phyloP scores from a whole-genome alignment of 2,888 invertebrate genomes.

The Noctua fimbriata region DNA sequence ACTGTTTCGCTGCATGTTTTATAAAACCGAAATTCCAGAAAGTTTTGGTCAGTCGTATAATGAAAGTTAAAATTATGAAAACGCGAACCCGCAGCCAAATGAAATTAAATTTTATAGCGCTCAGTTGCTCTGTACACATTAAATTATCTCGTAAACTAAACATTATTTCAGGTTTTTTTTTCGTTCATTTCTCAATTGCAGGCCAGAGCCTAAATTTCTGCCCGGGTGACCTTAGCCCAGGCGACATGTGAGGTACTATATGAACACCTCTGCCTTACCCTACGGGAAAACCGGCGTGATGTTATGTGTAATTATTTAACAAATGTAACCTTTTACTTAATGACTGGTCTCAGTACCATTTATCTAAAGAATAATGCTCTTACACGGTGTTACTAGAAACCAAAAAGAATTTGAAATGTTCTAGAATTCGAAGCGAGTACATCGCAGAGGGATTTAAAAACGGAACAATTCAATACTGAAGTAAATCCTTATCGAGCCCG shows the following conservation, averaged over 20 bases:
- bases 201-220: neutral
- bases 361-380: neutral
- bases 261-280: neutral
- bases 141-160: constrained; percentile 39
- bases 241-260: neutral
- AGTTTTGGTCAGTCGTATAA: constrained; percentile 33
- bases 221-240: neutral
- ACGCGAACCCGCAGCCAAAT: constrained; percentile 47
- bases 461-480: constrained; percentile 28
- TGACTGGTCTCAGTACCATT: neutral
- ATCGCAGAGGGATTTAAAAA: constrained; percentile 40
- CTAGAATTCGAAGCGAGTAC: constrained; percentile 19
- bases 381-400: neutral
- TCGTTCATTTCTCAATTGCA: neutral
- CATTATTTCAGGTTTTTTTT: constrained; percentile 23
- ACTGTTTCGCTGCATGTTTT: constrained; percentile 22
- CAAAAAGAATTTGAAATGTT: constrained; percentile 15
- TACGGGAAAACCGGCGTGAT: neutral
- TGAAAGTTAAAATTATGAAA: constrained; percentile 52
- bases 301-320: neutral
- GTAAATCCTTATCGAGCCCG: constrained; percentile 48
- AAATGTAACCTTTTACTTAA: neutral
- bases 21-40: constrained; percentile 18
- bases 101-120: constrained; percentile 50
- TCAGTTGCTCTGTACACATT: constrained; percentile 26